A percentile compares a stretch with the other conserved stretches of the same genome.
These are phyloP conservation scores for Chaetops frenatus DNA, from an alignment of 2,113 vertebrate genomes.

Conservation along the genomic window DNA sequence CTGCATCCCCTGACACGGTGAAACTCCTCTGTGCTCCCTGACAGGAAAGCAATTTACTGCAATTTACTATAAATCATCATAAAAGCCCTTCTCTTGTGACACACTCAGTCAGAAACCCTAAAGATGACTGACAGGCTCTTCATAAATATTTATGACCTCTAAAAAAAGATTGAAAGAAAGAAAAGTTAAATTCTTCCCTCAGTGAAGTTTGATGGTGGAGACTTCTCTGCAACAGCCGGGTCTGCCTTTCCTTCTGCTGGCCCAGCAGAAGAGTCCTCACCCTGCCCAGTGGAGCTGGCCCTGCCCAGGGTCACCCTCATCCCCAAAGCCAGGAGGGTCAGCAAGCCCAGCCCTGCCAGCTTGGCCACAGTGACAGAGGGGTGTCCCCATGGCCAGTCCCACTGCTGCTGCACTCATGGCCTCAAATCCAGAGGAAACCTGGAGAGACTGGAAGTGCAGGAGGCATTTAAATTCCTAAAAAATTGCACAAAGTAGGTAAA, in stretches of 20 bases:
- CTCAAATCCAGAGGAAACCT: not conserved
- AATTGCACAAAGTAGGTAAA: not conserved
- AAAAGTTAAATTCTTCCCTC: constrained; percentile 17
- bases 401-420: not conserved
- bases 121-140: constrained; percentile 58
- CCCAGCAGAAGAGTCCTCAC: not conserved
- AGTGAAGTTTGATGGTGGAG: not conserved
- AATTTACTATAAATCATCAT: constrained; percentile 62
- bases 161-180: constrained; percentile 52
- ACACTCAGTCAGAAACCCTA: constrained; percentile 63
- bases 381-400: not conserved
- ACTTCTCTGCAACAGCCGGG: not conserved
- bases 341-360: not conserved
- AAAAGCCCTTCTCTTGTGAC: constrained; percentile 61
- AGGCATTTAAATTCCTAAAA: not conserved
- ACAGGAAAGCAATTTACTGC: constrained; percentile 59
- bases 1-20: not conserved
- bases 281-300: not conserved
- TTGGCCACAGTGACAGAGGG: fast-evolving
- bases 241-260: not conserved
- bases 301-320: not conserved
- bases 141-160: constrained; percentile 65
- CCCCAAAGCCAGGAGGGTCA: fast-evolving
- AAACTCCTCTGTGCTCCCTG: constrained; percentile 33
- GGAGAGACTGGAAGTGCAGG: not conserved